Evolutionary conservation across 2,113 vertebrate genomes (phyloP).

Genomic region (Oxyura jamaicensis): DNA sequence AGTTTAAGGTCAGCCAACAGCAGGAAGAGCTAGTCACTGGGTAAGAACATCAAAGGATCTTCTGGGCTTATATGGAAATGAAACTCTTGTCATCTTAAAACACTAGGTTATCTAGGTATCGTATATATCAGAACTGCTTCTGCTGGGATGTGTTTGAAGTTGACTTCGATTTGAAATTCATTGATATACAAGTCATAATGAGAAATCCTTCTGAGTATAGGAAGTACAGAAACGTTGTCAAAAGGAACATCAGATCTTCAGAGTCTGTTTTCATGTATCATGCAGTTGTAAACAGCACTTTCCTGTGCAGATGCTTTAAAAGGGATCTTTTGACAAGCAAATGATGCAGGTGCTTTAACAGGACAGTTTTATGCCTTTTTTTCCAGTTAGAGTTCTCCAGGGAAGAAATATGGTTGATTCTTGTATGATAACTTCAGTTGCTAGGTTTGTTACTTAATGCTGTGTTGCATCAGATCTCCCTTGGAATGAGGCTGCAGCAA

Average conservation of each 20-base stretch:
- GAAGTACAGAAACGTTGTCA: neutral
- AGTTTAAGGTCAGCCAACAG: neutral
- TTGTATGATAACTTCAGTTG: conserved; percentile 45
- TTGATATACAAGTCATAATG: neutral
- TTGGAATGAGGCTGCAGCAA: neutral
- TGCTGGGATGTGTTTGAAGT: conserved; percentile 2
- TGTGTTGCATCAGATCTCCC: conserved; percentile 4
- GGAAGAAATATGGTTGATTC: conserved; percentile 42
- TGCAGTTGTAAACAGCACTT: neutral
- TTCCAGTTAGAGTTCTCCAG: conserved; percentile 53
- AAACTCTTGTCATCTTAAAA: conserved; percentile 37
- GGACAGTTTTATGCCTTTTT: conserved; percentile 28
- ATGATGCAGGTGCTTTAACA: conserved; percentile 41
- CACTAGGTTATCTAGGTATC: conserved; percentile 14
- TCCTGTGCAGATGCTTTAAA: conserved; percentile 31
- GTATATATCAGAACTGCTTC: conserved; percentile 31
- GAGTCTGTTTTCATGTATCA: neutral
- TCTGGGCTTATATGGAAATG: conserved; percentile 56
- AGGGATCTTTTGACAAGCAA: conserved; percentile 29
- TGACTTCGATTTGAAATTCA: conserved; percentile 24
- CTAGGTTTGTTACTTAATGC: neutral
- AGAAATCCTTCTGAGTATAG: neutral
- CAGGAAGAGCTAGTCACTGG: neutral
- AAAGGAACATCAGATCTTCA: neutral
- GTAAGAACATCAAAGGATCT: conserved; percentile 56